Evolutionary conservation across 2,888 invertebrate genomes (phyloP), one percentile per base, ranked within the genome.

Genomic region (Pristionchus japonicus): DNA sequence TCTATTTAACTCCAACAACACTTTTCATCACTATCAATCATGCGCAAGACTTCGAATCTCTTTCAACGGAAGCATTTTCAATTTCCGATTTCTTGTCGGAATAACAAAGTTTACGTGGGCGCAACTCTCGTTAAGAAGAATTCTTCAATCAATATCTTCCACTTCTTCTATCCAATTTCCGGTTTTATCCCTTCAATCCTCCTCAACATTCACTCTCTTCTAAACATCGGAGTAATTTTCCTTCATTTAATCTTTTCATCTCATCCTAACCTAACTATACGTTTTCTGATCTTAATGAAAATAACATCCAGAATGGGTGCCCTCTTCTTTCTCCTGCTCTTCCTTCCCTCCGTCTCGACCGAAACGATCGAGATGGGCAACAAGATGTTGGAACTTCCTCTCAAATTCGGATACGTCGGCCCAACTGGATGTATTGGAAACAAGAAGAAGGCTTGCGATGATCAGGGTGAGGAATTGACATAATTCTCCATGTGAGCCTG

Each of bases 91-190:
- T n/a, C n/a, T n/a, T n/a, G n/a, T 20, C 77, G 93, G 92, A 93
- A 93, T 87, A 90, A 92, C 90, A 93, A 93, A 88, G 92, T 93
- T 6, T 93, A 93, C 89, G 90, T 93, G 77, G 92, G 92, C 17
- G 91, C 89, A 43, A 91, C 90, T 31, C 91, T 91, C 43, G 93
- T n/a, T n/a, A n/a, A n/a, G n/a, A n/a, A n/a, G n/a, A n/a, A n/a
- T n/a, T n/a, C 52, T 34, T 34, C 43, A 43, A 77, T 77, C 77
- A 40, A 77, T 77, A 70, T 27, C 43, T 47, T 27, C 11, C 37
- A 27, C 43, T 77, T 47, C 77, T 77, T 47, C 70, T 70, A 31
- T 70, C n/a, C 37, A 43, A 77, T 77, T 77, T 77, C 77, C 77
- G 43, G 3, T 43, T 27, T 47, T 3, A 77, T 77, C 43, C 27